Percentiles rank a stretch among this genome's conserved stretches.
phyloP scores from a whole-genome alignment of 1,140 invertebrate genomes.

The Daktulosphaira vitifoliae region DNA sequence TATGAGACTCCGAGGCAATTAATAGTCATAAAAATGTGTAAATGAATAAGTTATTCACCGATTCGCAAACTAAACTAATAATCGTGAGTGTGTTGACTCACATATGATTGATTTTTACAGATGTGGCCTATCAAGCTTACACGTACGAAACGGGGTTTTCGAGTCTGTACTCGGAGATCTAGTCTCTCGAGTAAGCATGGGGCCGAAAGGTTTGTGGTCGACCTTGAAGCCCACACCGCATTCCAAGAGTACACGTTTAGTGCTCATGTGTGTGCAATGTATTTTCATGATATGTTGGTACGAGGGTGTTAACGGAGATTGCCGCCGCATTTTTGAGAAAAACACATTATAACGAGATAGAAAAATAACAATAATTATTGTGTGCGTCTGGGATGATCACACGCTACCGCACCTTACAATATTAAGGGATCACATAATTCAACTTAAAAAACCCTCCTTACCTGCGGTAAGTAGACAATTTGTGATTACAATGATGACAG shows the following conservation, averaged over 20 bases:
- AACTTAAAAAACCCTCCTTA: background rate
- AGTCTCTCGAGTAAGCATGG: no score
- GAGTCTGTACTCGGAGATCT: conserved; percentile 6
- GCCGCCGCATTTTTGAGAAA: no score
- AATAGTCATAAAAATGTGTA: no score
- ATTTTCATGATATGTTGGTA: background rate
- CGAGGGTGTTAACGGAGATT: background rate
- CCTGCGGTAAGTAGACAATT: background rate
- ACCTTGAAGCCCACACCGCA: conserved; percentile 26
- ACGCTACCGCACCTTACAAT: background rate
- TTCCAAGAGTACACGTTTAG: conserved; percentile 1
- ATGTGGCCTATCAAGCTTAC: background rate
- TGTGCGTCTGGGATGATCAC: background rate
- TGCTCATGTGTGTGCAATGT: background rate
- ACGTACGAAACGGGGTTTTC: conserved; percentile 14
- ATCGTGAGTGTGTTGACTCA: no score
- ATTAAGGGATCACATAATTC: background rate
- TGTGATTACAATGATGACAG: no score
- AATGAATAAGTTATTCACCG: no score
- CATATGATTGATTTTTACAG: no score
- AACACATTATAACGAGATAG: no score
- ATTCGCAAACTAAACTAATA: no score
- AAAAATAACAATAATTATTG: background rate
- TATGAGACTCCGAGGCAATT: no score
- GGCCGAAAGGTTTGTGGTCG: conserved; percentile 28